phyloP scores from a whole-genome alignment of 2,888 invertebrate species.

The Megastigmus dorsalis region DNA sequence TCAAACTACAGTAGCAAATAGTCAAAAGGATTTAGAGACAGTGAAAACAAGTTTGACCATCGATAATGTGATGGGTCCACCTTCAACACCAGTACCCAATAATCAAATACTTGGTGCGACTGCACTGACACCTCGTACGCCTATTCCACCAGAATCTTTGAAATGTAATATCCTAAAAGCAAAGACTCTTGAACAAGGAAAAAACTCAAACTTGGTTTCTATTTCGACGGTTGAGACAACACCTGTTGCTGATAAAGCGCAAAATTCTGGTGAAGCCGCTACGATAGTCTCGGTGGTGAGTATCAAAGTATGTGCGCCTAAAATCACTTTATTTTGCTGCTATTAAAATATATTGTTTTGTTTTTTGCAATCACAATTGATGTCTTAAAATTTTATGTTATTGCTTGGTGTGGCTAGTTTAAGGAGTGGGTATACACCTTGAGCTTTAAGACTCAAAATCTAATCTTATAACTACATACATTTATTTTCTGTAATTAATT shows the following conservation, averaged over 20 bases:
- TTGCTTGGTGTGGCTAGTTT: constrained; percentile 60
- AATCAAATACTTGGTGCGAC: constrained; percentile 81
- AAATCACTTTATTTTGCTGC: no score
- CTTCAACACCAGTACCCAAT: constrained; percentile 76
- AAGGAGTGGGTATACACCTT: constrained; percentile 47
- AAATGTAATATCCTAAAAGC: constrained; percentile 97
- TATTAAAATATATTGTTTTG: constrained; percentile 30
- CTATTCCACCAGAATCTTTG: constrained; percentile 91
- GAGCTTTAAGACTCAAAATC: constrained; percentile 24
- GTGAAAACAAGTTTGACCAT: constrained; percentile 80
- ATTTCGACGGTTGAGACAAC: constrained; percentile 72
- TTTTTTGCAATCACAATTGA: constrained; percentile 33
- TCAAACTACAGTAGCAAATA: constrained; percentile 75
- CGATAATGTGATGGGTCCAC: constrained; percentile 74
- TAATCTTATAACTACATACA: no score
- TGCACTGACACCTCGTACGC: constrained; percentile 75
- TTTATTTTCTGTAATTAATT: neutral
- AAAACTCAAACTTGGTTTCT: constrained; percentile 71
- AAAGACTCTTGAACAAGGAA: constrained; percentile 78
- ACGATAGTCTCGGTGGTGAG: constrained; percentile 87
- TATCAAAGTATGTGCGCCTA: constrained; percentile 58
- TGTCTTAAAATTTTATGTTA: constrained; percentile 50
- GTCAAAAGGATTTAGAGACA: constrained; percentile 80
- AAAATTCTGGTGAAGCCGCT: constrained; percentile 76
- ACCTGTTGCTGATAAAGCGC: constrained; percentile 68